Percentiles rank a stretch among this genome's conserved stretches.
Conservation (phyloP, 1,140 invertebrate species). For the Drusus annulatus region DNA sequence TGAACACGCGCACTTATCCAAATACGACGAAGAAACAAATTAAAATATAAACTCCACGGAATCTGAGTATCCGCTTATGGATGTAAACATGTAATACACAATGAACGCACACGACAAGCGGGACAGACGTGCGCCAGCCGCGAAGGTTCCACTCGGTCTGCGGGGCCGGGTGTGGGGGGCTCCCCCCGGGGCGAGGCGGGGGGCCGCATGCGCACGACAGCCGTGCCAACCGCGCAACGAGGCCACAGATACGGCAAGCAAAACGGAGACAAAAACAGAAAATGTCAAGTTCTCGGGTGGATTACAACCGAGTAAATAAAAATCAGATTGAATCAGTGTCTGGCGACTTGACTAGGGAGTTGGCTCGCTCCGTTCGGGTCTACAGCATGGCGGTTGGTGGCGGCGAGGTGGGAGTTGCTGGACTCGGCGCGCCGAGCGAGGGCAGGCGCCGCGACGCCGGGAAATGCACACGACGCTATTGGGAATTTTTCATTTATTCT, state of each 20-base stretch:
- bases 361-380: slow-evolving; percentile 10
- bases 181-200: slow-evolving; percentile 5
- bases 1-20: background rate
- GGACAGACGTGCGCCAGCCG: background rate
- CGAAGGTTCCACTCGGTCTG: slow-evolving; percentile 41
- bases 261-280: background rate
- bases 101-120: slow-evolving; percentile 16
- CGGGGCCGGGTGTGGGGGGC: slow-evolving; percentile 18
- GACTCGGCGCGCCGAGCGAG: background rate
- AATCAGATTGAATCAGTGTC: background rate
- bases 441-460: background rate
- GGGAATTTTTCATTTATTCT: no score
- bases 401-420: slow-evolving; percentile 14
- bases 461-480: no score
- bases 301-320: background rate
- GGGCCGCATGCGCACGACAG: slow-evolving; percentile 35
- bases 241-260: background rate
- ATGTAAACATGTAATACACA: slow-evolving; percentile 46
- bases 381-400: slow-evolving; percentile 24
- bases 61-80: background rate
- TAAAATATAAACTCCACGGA: slow-evolving; percentile 1
- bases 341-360: background rate
- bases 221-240: background rate
- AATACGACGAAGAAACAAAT: slow-evolving; percentile 18
- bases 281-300: background rate